phyloP scores from a whole-genome alignment of 1,140 invertebrate genomes.

The Apis laboriosa region DNA sequence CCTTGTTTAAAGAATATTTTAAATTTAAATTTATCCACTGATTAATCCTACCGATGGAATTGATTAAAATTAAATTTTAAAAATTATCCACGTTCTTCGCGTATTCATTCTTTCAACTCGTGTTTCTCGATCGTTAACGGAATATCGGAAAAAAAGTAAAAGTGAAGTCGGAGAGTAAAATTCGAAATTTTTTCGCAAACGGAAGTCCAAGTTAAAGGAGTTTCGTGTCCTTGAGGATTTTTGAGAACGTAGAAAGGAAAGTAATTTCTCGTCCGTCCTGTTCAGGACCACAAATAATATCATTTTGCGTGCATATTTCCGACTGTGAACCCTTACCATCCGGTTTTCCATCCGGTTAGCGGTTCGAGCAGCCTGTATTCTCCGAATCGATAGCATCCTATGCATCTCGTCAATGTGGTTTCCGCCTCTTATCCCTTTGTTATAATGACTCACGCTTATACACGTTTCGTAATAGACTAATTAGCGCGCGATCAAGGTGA shows the following conservation, averaged over 20 bases:
- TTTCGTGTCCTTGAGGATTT: background rate
- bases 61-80: too few relatives aligned
- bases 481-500: background rate
- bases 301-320: slow-evolving; percentile 45
- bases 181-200: too few relatives aligned
- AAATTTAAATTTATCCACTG: too few relatives aligned
- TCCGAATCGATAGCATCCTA: slow-evolving; percentile 53
- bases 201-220: too few relatives aligned
- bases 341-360: slow-evolving; percentile 59
- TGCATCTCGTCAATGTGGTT: slow-evolving; percentile 42
- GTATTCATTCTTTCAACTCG: too few relatives aligned
- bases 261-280: slow-evolving; percentile 34
- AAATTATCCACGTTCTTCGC: too few relatives aligned
- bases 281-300: slow-evolving; percentile 26
- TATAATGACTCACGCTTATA: background rate
- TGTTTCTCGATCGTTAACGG: too few relatives aligned
- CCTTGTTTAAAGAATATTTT: background rate
- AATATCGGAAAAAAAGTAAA: too few relatives aligned
- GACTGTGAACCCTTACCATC: slow-evolving; percentile 45
- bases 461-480: slow-evolving; percentile 12
- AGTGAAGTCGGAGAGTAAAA: too few relatives aligned
- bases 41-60: background rate
- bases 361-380: slow-evolving; percentile 40
- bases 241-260: too few relatives aligned
- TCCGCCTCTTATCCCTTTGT: background rate